Conservation (phyloP, 2,888 invertebrate species). For the Euplagia quadripunctaria region DNA sequence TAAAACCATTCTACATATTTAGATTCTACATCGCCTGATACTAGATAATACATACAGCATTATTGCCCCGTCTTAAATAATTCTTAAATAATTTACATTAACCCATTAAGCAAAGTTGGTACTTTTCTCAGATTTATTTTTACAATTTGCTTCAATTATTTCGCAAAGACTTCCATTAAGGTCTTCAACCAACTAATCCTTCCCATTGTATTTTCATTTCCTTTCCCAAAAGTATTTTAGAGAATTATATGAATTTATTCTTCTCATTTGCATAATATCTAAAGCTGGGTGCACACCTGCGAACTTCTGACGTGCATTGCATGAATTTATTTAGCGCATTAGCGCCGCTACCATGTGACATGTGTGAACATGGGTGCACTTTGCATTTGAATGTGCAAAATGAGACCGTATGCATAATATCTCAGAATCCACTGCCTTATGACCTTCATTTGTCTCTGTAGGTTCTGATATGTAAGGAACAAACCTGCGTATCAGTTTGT, state of each 20-base stretch:
- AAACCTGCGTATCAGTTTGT: background rate
- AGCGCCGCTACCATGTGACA: conserved; percentile 49
- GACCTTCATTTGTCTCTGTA: conserved; percentile 29
- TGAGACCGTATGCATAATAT: conserved; percentile 55
- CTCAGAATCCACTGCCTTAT: conserved; percentile 34
- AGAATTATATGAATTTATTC: conserved; percentile 43
- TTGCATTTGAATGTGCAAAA: conserved; percentile 61
- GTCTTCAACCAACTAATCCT: conserved; percentile 28
- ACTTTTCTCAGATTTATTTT: too few species aligned
- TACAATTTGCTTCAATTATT: too few species aligned
- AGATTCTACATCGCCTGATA: too few species aligned
- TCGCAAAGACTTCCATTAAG: too few species aligned
- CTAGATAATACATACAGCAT: too few species aligned
- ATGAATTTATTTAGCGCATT: conserved; percentile 68
- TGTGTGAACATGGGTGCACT: conserved; percentile 58
- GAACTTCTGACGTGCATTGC: conserved; percentile 59
- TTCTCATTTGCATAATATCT: conserved; percentile 57
- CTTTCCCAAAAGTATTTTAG: conserved; percentile 38
- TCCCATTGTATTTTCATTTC: conserved; percentile 38
- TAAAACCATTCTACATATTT: too few species aligned
- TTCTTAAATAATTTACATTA: too few species aligned
- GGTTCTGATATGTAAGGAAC: background rate
- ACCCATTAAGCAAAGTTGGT: too few species aligned
- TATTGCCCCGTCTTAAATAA: too few species aligned
- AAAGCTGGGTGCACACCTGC: conserved; percentile 52